Evolutionary conservation across 1,140 invertebrate genomes (phyloP).

Genomic region (Bombus affinis): DNA sequence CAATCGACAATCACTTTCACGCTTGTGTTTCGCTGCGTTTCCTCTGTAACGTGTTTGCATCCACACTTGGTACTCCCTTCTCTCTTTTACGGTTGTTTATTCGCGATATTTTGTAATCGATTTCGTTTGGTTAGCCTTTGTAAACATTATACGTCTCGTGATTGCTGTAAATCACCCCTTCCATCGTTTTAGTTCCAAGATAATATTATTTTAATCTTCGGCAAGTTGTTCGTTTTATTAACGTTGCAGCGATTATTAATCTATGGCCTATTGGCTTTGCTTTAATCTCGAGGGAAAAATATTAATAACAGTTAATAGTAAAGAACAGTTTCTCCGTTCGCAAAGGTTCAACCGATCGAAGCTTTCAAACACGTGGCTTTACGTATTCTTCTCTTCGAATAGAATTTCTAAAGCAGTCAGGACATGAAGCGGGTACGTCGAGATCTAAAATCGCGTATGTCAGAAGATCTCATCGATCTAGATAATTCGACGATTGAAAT

Average conservation of each 20-base stretch:
- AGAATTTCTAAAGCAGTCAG: background rate
- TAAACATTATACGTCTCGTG: background rate
- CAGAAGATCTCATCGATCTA: constrained; percentile 23
- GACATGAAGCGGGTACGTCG: too few relatives aligned
- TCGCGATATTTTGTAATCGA: background rate
- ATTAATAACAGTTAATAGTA: background rate
- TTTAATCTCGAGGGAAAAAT: background rate
- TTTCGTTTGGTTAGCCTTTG: background rate
- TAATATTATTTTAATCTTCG: background rate
- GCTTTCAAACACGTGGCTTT: background rate
- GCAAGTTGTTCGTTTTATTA: background rate
- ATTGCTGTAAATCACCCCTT: background rate
- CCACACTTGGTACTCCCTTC: background rate
- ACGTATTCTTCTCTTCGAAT: background rate
- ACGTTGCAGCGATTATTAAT: background rate
- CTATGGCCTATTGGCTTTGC: background rate
- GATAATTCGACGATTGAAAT: constrained; percentile 57
- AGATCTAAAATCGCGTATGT: constrained; percentile 22
- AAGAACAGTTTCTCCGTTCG: background rate
- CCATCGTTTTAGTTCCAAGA: background rate
- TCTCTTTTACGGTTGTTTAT: background rate
- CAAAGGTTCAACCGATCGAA: too few relatives aligned
- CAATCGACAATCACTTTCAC: constrained; percentile 24
- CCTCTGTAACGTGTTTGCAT: background rate
- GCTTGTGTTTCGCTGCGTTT: background rate